Base-by-base conservation (phyloP, 2,888 invertebrate species). In the Ornithoptera priamus region DNA sequence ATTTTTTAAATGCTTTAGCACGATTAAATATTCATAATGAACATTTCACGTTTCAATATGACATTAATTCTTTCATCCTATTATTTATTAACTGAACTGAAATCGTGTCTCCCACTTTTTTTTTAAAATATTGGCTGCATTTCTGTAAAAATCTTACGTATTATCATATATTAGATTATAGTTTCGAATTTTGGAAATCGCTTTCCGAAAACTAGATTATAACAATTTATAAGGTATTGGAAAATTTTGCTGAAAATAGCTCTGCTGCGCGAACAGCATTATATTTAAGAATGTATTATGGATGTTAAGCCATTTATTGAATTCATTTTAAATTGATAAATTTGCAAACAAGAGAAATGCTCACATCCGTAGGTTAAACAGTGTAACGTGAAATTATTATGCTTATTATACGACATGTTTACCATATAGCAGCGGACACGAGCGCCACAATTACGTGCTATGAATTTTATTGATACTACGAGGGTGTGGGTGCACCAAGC, bases 391-490 rank as follows among this genome's bases (percentile, higher is more conserved):
- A 24, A 59, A 72, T 71, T 70, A 65, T 62, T 69, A 53, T 60
- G 62, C 58, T 61, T 56, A 62, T 69, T 65, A 61, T 69, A 61
- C 77, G 77, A 75, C 75, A 76, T 76, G 71, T 72, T 75, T 78
- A 77, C 75, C 75, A 77, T 75, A 78, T 75, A 74, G 74, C 72
- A 76, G 72, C 72, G 72, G 30, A 79, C 82, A 83, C 82, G 82
- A 78, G 80, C 77, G 80, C 77, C 77, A 72, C 77, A 73, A 77
- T 78, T 80, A 78, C 84, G 82, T 76, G 81, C 70, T 64, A 75
- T 75, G 85, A 84, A 85, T 85, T 77, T 78, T 79, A 78, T 79
- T 75, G 67, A 10, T 39, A 39, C 67, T 67, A 56, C 61, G 70
- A 58, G 68, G 67, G 59, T 61, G 66, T 61, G 42, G 70, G 60